Evolutionary conservation across 2,113 vertebrate species (phyloP).

Genomic region (Silurus meridionalis): DNA sequence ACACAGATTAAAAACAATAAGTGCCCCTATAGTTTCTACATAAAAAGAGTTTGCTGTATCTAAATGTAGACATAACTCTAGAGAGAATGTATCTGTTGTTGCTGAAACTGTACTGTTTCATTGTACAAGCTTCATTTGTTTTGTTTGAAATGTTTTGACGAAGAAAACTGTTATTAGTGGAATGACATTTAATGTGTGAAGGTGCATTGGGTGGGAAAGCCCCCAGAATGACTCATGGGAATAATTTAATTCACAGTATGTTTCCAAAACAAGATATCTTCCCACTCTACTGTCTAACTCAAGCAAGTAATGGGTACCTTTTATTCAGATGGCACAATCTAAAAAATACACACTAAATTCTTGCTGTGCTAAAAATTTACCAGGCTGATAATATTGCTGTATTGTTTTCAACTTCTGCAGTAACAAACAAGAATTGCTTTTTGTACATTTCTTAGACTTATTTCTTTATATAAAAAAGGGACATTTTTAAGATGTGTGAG

Average conservation of each 20-base stretch:
- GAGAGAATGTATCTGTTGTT: not conserved
- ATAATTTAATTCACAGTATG: constrained; percentile 2
- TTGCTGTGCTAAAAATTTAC: not conserved
- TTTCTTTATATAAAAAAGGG: not conserved
- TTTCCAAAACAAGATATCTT: constrained; percentile 17
- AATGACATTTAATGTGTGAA: constrained; percentile 22
- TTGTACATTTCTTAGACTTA: not conserved
- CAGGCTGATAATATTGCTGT: not conserved
- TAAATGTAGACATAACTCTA: constrained; percentile 13
- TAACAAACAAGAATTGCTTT: not conserved
- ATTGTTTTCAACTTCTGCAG: not conserved
- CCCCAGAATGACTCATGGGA: not conserved
- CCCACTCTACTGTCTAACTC: not conserved
- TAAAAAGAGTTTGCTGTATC: not conserved
- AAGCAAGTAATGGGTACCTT: not conserved
- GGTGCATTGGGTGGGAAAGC: not conserved
- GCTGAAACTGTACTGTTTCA: not conserved
- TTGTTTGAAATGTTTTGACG: constrained; percentile 13
- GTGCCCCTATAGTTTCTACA: not conserved
- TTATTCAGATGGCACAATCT: not conserved
- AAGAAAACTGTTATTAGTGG: constrained; percentile 33
- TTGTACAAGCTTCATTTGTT: not conserved
- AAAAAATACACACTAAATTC: not conserved
- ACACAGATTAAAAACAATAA: not conserved
- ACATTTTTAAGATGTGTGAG: not conserved